Percentiles rank a stretch among this genome's conserved stretches.
phyloP scores from a whole-genome alignment of 2,888 invertebrate genomes.

The Eulithis testata region DNA sequence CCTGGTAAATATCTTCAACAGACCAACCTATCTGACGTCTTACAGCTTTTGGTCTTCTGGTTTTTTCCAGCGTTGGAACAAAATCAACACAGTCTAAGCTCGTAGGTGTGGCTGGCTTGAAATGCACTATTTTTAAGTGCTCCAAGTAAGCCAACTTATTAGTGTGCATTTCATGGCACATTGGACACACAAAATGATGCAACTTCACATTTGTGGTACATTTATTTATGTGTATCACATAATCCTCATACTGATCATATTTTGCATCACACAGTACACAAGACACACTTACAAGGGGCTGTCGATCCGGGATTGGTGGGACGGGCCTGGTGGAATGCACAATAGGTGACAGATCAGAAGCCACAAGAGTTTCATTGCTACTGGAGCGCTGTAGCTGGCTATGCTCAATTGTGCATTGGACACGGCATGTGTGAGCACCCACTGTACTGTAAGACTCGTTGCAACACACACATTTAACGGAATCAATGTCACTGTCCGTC shows the following conservation, averaged over 20 bases:
- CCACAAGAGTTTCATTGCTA: conserved; percentile 77
- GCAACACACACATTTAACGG: conserved; percentile 77
- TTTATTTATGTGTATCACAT: conserved; percentile 72
- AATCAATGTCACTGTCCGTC: conserved; percentile 79
- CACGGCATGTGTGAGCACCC: conserved; percentile 71
- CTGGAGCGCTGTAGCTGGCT: conserved; percentile 68
- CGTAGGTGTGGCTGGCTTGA: conserved; percentile 53
- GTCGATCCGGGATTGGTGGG: conserved; percentile 47
- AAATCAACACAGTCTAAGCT: conserved; percentile 75
- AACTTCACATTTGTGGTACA: conserved; percentile 79
- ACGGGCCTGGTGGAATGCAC: conserved; percentile 46
- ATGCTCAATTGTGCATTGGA: conserved; percentile 75
- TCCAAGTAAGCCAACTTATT: conserved; percentile 69
- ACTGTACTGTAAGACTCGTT: conserved; percentile 69
- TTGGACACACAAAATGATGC: conserved; percentile 76
- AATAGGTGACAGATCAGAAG: conserved; percentile 60
- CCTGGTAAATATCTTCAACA: conserved; percentile 80
- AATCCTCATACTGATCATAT: conserved; percentile 70
- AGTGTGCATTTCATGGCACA: conserved; percentile 76
- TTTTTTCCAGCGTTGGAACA: conserved; percentile 71
- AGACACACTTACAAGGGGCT: conserved; percentile 59
- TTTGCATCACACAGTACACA: conserved; percentile 77
- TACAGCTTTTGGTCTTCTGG: conserved; percentile 69
- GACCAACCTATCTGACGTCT: conserved; percentile 81
- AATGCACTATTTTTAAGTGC: conserved; percentile 69